phyloP scores from a whole-genome alignment of 2,888 invertebrate species.

The Pardosa pseudoannulata region DNA sequence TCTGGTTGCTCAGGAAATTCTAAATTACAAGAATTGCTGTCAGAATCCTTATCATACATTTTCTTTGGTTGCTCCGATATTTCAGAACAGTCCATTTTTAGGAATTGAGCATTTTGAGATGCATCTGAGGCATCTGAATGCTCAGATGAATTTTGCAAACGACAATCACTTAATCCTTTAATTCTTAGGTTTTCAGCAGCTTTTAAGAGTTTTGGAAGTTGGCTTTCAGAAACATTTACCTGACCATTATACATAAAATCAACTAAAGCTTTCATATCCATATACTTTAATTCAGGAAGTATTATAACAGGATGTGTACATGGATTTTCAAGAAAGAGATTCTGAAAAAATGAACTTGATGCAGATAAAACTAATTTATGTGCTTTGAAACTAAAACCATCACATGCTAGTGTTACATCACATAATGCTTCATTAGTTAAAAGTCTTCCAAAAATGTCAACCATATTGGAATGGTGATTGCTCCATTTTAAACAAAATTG shows the following conservation, averaged over 20 bases:
- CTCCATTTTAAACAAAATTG: slow-evolving; percentile 95
- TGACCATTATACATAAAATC: slow-evolving; percentile 97
- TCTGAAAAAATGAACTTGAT: slow-evolving; percentile 94
- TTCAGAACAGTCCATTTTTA: slow-evolving; percentile 20
- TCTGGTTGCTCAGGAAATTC: neutral
- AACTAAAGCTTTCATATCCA: slow-evolving; percentile 91
- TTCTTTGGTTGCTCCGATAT: neutral
- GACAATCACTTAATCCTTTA: slow-evolving; percentile 80
- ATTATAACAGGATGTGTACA: slow-evolving; percentile 95
- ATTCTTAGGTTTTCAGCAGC: slow-evolving; percentile 94
- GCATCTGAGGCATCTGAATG: slow-evolving; percentile 9
- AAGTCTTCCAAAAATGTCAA: slow-evolving; percentile 91
- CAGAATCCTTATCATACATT: neutral
- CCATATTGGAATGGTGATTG: slow-evolving; percentile 92
- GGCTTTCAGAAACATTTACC: slow-evolving; percentile 94
- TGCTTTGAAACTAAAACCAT: slow-evolving; percentile 92
- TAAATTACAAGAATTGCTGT: slow-evolving; percentile 1
- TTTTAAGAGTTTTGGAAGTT: slow-evolving; percentile 89
- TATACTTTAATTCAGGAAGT: slow-evolving; percentile 92
- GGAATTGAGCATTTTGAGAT: neutral
- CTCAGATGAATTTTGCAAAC: neutral
- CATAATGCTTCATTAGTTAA: slow-evolving; percentile 92
- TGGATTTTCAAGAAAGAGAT: slow-evolving; percentile 92
- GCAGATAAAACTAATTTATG: slow-evolving; percentile 95
- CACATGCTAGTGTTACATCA: slow-evolving; percentile 93